Evolutionary conservation across 2,888 invertebrate genomes (phyloP).

Genomic region (Nymphalis c-album): DNA sequence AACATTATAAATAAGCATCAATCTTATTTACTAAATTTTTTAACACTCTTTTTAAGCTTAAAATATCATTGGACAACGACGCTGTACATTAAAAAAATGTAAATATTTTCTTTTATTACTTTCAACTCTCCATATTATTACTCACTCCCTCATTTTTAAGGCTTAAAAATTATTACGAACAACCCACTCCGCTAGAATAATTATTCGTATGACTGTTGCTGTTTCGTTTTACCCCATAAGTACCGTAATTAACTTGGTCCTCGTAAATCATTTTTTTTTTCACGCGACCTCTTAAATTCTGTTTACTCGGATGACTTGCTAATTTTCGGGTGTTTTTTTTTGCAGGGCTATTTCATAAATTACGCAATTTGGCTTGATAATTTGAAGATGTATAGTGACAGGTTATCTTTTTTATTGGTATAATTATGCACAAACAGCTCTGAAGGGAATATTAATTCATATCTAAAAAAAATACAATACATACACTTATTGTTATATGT

Average conservation of each 20-base stretch:
- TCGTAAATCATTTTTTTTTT: conserved; percentile 30
- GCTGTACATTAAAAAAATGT: background rate
- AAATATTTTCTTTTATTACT: background rate
- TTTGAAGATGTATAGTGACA: conserved; percentile 15
- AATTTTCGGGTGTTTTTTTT: conserved; percentile 27
- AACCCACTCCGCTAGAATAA: conserved; percentile 17
- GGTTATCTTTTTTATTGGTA: background rate
- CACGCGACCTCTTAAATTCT: conserved; percentile 35
- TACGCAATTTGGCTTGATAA: conserved; percentile 24
- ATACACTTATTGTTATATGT: too few relatives aligned
- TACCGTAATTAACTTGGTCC: conserved; percentile 29
- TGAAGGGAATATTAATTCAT: too few relatives aligned
- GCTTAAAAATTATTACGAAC: conserved; percentile 5
- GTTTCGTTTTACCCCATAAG: conserved; percentile 20
- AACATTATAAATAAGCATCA: too few relatives aligned
- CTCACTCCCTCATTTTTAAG: background rate
- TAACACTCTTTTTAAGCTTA: too few relatives aligned
- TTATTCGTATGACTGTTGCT: conserved; percentile 20
- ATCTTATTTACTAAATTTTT: too few relatives aligned
- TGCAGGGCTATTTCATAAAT: conserved; percentile 21
- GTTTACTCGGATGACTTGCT: conserved; percentile 32
- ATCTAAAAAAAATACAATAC: too few relatives aligned
- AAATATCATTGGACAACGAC: too few relatives aligned
- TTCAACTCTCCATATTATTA: background rate
- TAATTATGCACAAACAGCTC: background rate